Evolutionary conservation across 2,797 vertebrate genomes (phyloP).

Genomic region (Poecilia gillii): DNA sequence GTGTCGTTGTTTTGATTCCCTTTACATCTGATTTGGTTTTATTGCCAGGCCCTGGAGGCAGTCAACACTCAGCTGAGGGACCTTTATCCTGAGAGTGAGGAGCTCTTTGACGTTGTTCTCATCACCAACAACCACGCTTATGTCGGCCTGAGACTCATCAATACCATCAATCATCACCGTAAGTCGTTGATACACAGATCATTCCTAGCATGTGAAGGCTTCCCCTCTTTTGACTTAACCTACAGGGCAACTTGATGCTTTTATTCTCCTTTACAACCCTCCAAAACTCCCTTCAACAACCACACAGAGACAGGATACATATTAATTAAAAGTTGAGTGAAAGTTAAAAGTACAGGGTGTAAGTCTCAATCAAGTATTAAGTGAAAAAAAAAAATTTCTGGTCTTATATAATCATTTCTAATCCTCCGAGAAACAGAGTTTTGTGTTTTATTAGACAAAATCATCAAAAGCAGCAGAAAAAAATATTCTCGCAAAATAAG

Average conservation of each 20-base stretch:
- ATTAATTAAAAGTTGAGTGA: neutral
- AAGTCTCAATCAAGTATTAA: neutral
- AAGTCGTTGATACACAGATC: slow-evolving; percentile 56
- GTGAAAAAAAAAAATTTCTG: neutral
- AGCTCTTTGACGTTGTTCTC: slow-evolving; percentile 95
- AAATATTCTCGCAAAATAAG: neutral
- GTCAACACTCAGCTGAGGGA: slow-evolving; percentile 89
- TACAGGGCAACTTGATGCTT: neutral
- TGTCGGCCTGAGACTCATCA: slow-evolving; percentile 93
- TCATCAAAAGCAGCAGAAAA: neutral
- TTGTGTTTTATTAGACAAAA: neutral
- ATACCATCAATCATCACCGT: slow-evolving; percentile 96
- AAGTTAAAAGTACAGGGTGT: neutral
- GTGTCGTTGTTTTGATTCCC: slow-evolving; percentile 14
- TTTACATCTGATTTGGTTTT: slow-evolving; percentile 22
- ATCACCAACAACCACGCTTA: slow-evolving; percentile 96
- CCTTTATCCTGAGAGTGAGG: slow-evolving; percentile 92
- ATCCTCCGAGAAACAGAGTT: neutral
- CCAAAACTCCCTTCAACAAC: neutral
- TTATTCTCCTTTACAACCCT: neutral
- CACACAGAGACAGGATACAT: neutral
- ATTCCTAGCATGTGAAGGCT: neutral
- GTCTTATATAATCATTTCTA: neutral
- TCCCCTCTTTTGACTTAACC: neutral
- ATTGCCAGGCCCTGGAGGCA: slow-evolving; percentile 88